phyloP scores from a whole-genome alignment of 2,797 vertebrate genomes.

The Myiothlypis coronata region DNA sequence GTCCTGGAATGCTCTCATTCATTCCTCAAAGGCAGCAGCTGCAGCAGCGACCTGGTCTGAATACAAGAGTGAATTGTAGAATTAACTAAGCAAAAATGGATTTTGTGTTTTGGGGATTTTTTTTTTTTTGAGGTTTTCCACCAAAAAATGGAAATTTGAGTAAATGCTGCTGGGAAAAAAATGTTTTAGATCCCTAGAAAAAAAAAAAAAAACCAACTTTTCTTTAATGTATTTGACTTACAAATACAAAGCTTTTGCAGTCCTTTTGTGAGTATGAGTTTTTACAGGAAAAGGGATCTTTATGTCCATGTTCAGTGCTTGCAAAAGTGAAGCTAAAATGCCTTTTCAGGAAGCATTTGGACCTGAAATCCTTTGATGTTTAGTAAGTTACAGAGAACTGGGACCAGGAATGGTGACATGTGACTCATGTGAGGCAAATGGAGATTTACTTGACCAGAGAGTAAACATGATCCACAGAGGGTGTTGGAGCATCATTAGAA shows the following conservation, averaged over 20 bases:
- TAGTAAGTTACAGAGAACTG: neutral
- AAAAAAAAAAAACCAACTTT: neutral
- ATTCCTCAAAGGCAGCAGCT: neutral
- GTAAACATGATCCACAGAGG: neutral
- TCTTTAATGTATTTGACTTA: neutral
- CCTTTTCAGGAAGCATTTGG: neutral
- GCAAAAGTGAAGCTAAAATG: neutral
- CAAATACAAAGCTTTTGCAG: neutral
- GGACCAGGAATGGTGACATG: neutral
- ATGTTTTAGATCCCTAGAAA: neutral
- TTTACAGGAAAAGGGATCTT: neutral
- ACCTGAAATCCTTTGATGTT: neutral
- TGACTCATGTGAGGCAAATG: neutral
- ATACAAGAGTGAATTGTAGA: neutral
- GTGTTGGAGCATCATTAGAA: neutral
- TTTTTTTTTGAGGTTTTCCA: neutral
- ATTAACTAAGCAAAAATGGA: neutral
- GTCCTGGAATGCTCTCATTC: rapidly evolving
- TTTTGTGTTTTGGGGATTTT: rapidly evolving
- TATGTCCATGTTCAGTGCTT: neutral
- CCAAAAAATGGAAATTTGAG: neutral
- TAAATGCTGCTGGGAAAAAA: neutral
- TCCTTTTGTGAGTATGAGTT: neutral
- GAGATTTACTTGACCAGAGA: neutral
- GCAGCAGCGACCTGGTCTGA: neutral